Evolutionary conservation across 2,888 invertebrate species (phyloP).

Genomic region (Nesidiocoris tenuis): DNA sequence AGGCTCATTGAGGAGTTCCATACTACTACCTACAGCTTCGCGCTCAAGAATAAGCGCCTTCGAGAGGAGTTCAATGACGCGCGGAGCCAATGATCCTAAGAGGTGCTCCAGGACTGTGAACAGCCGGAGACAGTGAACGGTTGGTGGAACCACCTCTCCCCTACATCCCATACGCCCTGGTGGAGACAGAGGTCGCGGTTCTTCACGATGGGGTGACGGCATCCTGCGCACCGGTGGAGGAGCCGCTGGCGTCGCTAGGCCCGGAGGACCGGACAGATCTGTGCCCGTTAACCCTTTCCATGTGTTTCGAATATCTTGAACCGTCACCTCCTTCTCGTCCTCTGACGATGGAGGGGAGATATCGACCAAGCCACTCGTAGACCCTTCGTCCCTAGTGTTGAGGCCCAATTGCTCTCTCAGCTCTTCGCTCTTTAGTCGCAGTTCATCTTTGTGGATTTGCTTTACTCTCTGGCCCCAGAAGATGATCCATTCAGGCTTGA

Average conservation of each 20-base stretch:
- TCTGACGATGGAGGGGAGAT: conserved; percentile 50
- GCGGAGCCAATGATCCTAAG: conserved; percentile 80
- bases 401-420: conserved; percentile 59
- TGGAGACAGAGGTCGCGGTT: conserved; percentile 7
- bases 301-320: conserved; percentile 51
- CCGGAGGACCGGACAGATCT: conserved; percentile 50
- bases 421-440: conserved; percentile 67
- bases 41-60: conserved; percentile 78
- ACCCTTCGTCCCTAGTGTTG: conserved; percentile 25
- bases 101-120: conserved; percentile 80
- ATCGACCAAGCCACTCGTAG: conserved; percentile 42
- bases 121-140: conserved; percentile 59
- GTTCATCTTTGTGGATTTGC: conserved; percentile 70
- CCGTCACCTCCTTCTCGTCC: conserved; percentile 51
- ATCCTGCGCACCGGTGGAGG: conserved; percentile 29
- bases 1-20: conserved; percentile 70
- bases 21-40: conserved; percentile 58
- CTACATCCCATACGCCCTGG: conserved; percentile 47
- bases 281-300: conserved; percentile 52
- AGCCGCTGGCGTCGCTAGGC: neutral
- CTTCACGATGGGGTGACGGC: conserved; percentile 36
- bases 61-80: conserved; percentile 72
- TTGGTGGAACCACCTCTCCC: conserved; percentile 61
- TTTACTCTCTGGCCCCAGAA: conserved; percentile 83
- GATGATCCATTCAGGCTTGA: conserved; percentile 84